phyloP scores from a whole-genome alignment of 23 tunicate species.

The Corella eumyota region DNA sequence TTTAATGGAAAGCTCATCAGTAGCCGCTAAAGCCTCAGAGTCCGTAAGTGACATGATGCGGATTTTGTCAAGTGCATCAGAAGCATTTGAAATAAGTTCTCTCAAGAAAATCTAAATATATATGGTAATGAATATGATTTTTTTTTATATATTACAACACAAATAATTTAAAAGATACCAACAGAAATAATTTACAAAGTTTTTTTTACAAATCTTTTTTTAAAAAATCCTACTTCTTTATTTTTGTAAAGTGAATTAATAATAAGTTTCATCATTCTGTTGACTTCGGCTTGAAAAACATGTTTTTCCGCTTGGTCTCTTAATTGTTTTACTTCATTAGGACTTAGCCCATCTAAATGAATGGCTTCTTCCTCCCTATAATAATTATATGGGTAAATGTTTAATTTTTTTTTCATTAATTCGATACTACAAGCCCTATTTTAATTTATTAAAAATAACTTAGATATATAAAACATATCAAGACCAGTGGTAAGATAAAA shows the following conservation, averaged over 20 bases:
- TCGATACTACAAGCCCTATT: no score
- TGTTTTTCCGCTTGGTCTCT: constrained; percentile 94
- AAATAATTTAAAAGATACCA: neutral
- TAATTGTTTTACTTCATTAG: constrained; percentile 77
- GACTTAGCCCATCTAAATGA: constrained; percentile 92
- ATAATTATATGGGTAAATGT: no score
- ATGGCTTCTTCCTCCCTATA: constrained; percentile 93
- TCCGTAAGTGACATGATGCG: constrained; percentile 83
- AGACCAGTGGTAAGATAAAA: no score
- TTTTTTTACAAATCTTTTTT: neutral
- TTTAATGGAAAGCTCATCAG: constrained; percentile 89
- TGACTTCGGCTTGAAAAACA: constrained; percentile 96
- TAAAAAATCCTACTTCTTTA: constrained; percentile 55
- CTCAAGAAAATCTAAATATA: constrained; percentile 84
- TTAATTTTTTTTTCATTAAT: no score
- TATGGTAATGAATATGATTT: neutral
- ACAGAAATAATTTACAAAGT: neutral
- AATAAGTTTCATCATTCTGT: constrained; percentile 98
- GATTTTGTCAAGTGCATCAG: constrained; percentile 99
- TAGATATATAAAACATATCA: no score
- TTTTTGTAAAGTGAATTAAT: constrained; percentile 93
- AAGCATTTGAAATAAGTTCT: constrained; percentile 93
- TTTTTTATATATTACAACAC: neutral
- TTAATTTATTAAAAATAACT: no score
- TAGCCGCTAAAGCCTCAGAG: constrained; percentile 48